These are phyloP conservation scores for Chromoteleia sp. DNA, from an alignment of 2,888 invertebrate species.

Conservation along the genomic window DNA sequence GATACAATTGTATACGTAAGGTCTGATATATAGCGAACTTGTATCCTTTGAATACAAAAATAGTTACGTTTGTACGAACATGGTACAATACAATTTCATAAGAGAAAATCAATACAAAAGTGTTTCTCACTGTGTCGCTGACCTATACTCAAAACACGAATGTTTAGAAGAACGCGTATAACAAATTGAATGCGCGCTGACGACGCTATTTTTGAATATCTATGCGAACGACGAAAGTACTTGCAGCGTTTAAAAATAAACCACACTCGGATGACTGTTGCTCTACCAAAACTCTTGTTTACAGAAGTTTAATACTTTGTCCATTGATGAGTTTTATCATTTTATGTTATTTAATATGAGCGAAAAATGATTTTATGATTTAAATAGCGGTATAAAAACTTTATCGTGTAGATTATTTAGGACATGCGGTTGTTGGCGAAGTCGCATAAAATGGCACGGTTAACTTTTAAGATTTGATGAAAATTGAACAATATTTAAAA, in stretches of 20 bases:
- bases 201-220: conserved; percentile 53
- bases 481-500: no score
- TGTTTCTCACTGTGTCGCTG: conserved; percentile 67
- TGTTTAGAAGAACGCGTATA: conserved; percentile 38
- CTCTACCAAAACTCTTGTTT: conserved; percentile 32
- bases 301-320: conserved; percentile 5
- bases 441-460: no score
- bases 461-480: no score
- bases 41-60: conserved; percentile 16
- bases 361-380: conserved; percentile 15
- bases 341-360: neutral
- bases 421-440: no score
- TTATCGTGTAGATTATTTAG: no score
- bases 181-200: conserved; percentile 49
- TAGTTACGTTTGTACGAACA: conserved; percentile 19
- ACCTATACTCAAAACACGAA: conserved; percentile 61
- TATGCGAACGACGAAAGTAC: conserved; percentile 51
- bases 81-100: conserved; percentile 15
- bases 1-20: no score
- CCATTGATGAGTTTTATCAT: conserved; percentile 3
- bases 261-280: conserved; percentile 34
- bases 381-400: neutral
- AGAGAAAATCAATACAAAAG: conserved; percentile 52
- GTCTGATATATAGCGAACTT: no score
- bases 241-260: conserved; percentile 56